phyloP scores from a whole-genome alignment of 1,140 invertebrate species.

The Diorhabda carinulata region DNA sequence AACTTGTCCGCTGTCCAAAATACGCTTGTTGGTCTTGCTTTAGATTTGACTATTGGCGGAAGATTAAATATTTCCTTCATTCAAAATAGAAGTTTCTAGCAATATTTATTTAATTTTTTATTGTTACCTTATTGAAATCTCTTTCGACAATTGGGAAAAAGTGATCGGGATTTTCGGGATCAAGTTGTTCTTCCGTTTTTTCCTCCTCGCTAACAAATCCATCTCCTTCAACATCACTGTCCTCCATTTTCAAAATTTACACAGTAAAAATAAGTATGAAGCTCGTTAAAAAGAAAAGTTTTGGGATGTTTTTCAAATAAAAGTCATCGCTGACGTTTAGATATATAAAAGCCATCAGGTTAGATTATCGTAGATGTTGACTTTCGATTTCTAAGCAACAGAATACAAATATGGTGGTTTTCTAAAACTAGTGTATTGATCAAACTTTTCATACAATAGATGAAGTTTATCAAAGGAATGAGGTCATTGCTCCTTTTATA shows the following conservation, averaged over 20 bases:
- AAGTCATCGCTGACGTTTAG: not conserved
- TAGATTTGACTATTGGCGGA: too few relatives aligned
- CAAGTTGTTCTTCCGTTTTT: conserved; percentile 33
- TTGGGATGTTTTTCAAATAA: not conserved
- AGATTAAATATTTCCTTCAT: too few relatives aligned
- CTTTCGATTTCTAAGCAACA: not conserved
- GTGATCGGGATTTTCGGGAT: conserved; percentile 42
- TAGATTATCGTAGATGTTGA: not conserved
- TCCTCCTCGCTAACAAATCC: conserved; percentile 31
- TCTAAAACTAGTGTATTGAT: too few relatives aligned
- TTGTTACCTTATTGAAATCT: conserved; percentile 40
- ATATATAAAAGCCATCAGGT: not conserved
- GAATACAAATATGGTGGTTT: not conserved
- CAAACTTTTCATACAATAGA: too few relatives aligned
- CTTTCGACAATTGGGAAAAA: conserved; percentile 41
- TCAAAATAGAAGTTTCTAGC: too few relatives aligned
- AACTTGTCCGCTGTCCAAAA: too few relatives aligned
- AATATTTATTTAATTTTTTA: too few relatives aligned
- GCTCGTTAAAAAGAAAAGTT: not conserved
- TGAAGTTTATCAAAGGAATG: too few relatives aligned
- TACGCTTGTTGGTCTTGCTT: too few relatives aligned
- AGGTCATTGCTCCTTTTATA: too few relatives aligned
- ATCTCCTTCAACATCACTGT: conserved; percentile 38
- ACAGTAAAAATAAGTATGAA: not conserved
- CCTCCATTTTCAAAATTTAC: conserved; percentile 33